Base-by-base conservation (phyloP, 1,140 invertebrate species). In the Drosophila busckii region DNA sequence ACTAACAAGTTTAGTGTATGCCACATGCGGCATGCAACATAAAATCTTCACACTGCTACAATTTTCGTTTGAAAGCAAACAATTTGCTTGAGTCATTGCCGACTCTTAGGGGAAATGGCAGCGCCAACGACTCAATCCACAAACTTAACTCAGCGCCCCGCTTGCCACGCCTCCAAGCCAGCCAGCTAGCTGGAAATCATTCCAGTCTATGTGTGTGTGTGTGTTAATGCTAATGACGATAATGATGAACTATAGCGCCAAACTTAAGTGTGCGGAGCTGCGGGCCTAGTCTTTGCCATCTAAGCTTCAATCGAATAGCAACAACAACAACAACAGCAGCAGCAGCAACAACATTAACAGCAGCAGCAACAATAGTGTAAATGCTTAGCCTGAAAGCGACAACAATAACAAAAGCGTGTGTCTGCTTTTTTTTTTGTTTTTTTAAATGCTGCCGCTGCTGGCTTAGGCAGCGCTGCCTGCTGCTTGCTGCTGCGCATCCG, bases 401-500 rank as follows among this genome's bases (percentile, higher is more conserved):
- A 67, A 55, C 38, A 50, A n/a, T n/a, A n/a, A 70, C 45, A 68
- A 68, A 68, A 52, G 40, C 60, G 67, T 60, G 53, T 29, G 50
- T 58, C n/a, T 75, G 70, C 70, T 55, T 70, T 60, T 53, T 44
- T 54, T 16, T 25, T 52, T 52, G 38, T 25, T 55, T 34, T 37
- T 52, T 54, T 13, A 22, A 32, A 40, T 28, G 75, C 15, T 29
- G 22, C 23, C 42, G 35, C 32, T 61, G 26, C 41, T 38, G 66
- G 34, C 22, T 17, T 35, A 17, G 41, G 45, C 63, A 32, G 49
- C 70, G 45, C 45, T 37, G 71, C 71, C 68, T 62, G 65, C 52
- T 68, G 75, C 76, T 85, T 71, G 67, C 68, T 62, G 65, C 52
- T 68, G 75, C 76, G 83, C 75, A 73, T 83, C 64, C 70, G 64